Conservation (phyloP, 2,888 invertebrate species). For the Ormyrus pomaceus region DNA sequence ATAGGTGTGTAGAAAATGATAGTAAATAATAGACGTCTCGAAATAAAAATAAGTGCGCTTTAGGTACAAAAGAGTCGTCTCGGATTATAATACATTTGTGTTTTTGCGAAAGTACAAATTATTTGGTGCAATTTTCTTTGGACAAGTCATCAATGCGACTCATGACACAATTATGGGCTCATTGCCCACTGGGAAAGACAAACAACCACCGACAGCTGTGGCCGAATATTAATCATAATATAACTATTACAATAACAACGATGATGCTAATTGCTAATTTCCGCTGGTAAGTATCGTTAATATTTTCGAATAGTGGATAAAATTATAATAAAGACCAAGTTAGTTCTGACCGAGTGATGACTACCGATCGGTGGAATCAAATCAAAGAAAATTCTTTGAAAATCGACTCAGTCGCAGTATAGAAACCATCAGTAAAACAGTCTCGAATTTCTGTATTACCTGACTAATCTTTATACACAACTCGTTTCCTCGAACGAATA, state of each 20-base stretch:
- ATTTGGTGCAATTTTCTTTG: constrained; percentile 66
- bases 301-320: background rate
- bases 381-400: background rate
- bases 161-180: background rate
- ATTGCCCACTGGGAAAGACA: background rate
- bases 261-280: background rate
- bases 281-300: background rate
- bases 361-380: background rate
- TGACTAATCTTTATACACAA: background rate
- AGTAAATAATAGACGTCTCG: too few species aligned
- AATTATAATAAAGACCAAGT: background rate
- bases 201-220: background rate
- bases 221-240: constrained; percentile 8
- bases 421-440: background rate
- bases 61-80: too few species aligned
- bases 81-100: background rate
- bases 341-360: too few species aligned
- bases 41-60: too few species aligned
- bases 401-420: background rate
- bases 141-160: constrained; percentile 52
- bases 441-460: too few species aligned
- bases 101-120: constrained; percentile 44
- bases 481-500: background rate
- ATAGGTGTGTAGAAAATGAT: too few species aligned
- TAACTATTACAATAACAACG: background rate